phyloP scores from a whole-genome alignment of 2,113 vertebrate genomes.

The Hydrolagus affinis region DNA sequence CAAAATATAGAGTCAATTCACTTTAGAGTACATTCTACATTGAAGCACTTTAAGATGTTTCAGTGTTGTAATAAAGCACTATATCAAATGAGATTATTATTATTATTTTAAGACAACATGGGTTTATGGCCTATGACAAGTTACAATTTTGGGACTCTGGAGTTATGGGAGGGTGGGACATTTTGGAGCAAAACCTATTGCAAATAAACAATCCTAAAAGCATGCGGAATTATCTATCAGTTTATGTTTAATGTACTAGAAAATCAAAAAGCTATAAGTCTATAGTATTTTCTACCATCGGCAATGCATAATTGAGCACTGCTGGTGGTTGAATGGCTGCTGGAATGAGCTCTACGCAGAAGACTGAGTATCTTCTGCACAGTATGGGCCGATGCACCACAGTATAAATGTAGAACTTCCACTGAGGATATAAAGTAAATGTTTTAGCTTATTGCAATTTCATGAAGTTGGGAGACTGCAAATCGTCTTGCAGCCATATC shows the following conservation, averaged over 20 bases:
- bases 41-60: no score
- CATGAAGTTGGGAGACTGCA: no score
- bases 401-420: not conserved
- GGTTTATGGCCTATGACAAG: no score
- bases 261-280: constrained; percentile 4
- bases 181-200: not conserved
- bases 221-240: constrained; percentile 14
- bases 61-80: no score
- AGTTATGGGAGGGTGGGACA: not conserved
- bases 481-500: no score
- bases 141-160: no score
- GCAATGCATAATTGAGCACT: constrained; percentile 25
- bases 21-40: no score
- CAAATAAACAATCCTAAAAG: not conserved
- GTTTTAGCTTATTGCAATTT: no score
- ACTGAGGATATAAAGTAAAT: no score
- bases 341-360: not conserved
- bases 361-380: not conserved
- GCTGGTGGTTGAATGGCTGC: constrained; percentile 2
- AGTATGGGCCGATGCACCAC: not conserved
- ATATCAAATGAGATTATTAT: no score
- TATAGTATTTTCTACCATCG: not conserved
- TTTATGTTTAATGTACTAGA: constrained; percentile 27
- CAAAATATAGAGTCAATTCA: no score
- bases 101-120: no score